Conservation (phyloP, 2,113 vertebrate species). For the Polyodon spathula region DNA sequence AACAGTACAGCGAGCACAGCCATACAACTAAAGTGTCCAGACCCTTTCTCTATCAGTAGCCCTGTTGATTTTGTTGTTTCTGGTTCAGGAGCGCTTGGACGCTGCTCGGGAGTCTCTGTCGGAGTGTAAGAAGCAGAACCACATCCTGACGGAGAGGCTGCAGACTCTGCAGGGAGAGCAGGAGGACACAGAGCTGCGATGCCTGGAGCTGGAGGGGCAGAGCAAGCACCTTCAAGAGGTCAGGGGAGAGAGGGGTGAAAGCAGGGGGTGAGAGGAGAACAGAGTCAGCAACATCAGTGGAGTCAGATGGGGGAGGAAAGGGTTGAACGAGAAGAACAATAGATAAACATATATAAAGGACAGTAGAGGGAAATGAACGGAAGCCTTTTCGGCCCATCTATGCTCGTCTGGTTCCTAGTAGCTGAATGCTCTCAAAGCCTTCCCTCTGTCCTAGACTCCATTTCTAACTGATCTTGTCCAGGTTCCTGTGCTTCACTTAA, state of each 20-base stretch:
- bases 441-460: no score
- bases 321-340: no score
- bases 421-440: no score
- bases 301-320: background rate
- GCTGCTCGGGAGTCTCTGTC: constrained; percentile 42
- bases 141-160: constrained; percentile 38
- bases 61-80: background rate
- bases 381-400: no score
- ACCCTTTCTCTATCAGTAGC: background rate
- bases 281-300: background rate
- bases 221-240: constrained; percentile 49
- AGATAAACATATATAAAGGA: no score
- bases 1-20: background rate
- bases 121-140: constrained; percentile 54
- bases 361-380: no score
- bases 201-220: constrained; percentile 44
- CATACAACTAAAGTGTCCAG: background rate
- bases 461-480: no score
- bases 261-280: background rate
- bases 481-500: no score
- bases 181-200: constrained; percentile 35
- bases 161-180: constrained; percentile 44
- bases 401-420: no score
- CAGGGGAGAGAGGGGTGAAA: constrained; percentile 3
- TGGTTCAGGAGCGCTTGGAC: constrained; percentile 56